These are phyloP conservation scores for Tapera naevia DNA, from an alignment of 2,797 vertebrate genomes.

Conservation along the genomic window DNA sequence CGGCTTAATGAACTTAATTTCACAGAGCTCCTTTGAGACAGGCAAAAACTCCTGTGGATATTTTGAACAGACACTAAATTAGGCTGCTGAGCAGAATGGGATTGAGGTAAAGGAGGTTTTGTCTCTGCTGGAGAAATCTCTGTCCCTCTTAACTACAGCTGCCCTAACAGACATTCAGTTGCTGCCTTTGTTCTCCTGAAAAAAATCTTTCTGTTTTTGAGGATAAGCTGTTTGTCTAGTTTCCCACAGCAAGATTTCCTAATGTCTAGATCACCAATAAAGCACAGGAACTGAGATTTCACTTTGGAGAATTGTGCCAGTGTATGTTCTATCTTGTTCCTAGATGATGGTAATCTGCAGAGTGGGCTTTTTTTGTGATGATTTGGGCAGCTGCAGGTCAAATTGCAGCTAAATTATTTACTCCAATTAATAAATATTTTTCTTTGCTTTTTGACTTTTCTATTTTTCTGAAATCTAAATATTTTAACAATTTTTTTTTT, in stretches of 20 bases:
- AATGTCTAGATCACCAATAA: neutral
- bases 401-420: neutral
- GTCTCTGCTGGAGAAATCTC: neutral
- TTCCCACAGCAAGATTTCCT: neutral
- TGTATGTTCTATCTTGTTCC: neutral
- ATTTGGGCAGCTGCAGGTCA: neutral
- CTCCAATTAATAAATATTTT: neutral
- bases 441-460: neutral
- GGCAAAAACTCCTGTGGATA: neutral
- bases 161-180: neutral
- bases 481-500: neutral
- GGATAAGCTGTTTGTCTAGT: neutral
- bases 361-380: neutral
- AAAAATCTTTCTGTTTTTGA: neutral
- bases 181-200: neutral
- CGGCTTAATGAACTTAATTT: slow-evolving; percentile 23
- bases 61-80: slow-evolving; percentile 5
- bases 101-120: neutral
- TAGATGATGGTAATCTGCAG: neutral
- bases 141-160: neutral
- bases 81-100: neutral
- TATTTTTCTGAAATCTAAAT: neutral
- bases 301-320: neutral
- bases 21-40: slow-evolving; percentile 25
- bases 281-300: neutral